Base-by-base conservation (phyloP, 23 tunicate species). In the Styela plicata region DNA sequence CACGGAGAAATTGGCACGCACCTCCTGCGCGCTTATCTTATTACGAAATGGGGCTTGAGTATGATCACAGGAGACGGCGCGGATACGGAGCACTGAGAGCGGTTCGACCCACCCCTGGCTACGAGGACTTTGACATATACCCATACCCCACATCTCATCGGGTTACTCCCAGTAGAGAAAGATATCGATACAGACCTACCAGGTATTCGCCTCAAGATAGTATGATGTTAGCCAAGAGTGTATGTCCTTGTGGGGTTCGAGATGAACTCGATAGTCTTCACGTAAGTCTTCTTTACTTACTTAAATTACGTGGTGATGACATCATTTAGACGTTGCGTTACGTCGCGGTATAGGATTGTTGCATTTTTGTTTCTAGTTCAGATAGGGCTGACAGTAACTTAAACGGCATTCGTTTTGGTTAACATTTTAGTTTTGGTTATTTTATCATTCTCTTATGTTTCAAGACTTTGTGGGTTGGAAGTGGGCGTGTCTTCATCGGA, bases 221-320 rank as follows among this genome's bases (percentile, higher is more conserved):
- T 20, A 24, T 44, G 64, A 33, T 76, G 31, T 16, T 76, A 18
- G 81, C 81, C 23, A 52, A 57, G 27, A 25, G 31, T 17, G 64
- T 53, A 17, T 76, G 81, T 44, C 81, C 32, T 25, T 76, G 81
- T 76, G 81, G 81, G 29, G 64, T 76, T n/a, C 27, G 31, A 21
- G n/a, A 28, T n/a, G 26, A 53, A 25, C 37, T 76, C 44, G 64
- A 76, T 44, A 76, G 65, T 25, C 1, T 24, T 23, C 81, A 76
- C 31, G 81, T 76, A 76, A 76, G 81, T 76, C 19, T n/a, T 76
- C 3, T 44, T 37, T 36, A 5, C 16, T 66, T 66, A 44, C 57
- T n/a, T n/a, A n/a, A n/a, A n/a, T n/a, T n/a, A n/a, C n/a, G n/a
- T n/a, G n/a, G n/a, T n/a, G n/a, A n/a, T n/a, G n/a, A n/a, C n/a